Percentiles rank a stretch among this genome's conserved stretches.
These are phyloP conservation scores for Zeugodacus cucurbitae DNA, from an alignment of 1,140 invertebrate species.

Conservation along the genomic window DNA sequence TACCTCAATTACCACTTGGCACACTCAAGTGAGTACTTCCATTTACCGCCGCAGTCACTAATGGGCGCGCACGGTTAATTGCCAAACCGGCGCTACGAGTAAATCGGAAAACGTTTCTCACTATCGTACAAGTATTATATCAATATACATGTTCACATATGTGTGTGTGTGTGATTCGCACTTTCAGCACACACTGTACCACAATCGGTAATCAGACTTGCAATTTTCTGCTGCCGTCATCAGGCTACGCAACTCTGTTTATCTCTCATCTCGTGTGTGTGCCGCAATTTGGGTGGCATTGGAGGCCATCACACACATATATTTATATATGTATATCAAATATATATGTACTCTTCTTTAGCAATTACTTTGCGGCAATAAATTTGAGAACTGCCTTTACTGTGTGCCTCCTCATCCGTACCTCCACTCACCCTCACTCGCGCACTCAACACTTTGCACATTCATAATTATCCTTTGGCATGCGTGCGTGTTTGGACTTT, in stretches of 20 bases:
- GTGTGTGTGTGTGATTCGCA: background rate
- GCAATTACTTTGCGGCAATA: constrained; percentile 17
- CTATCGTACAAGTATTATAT: background rate
- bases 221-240: background rate
- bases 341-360: background rate
- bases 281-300: background rate
- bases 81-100: background rate
- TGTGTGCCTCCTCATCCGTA: background rate
- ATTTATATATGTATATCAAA: background rate
- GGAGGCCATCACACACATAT: background rate
- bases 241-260: background rate
- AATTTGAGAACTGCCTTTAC: background rate
- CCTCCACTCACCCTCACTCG: background rate
- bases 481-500: constrained; percentile 6
- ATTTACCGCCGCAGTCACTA: background rate
- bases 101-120: background rate
- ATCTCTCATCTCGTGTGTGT: background rate
- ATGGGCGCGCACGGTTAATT: background rate
- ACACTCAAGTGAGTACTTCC: background rate
- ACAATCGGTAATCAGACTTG: background rate
- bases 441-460: background rate
- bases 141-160: background rate
- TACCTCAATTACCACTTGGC: background rate
- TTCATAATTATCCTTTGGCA: constrained; percentile 6
- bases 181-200: background rate